Conservation (phyloP, 2,113 vertebrate genomes). For the Myxocyprinus asiaticus region DNA sequence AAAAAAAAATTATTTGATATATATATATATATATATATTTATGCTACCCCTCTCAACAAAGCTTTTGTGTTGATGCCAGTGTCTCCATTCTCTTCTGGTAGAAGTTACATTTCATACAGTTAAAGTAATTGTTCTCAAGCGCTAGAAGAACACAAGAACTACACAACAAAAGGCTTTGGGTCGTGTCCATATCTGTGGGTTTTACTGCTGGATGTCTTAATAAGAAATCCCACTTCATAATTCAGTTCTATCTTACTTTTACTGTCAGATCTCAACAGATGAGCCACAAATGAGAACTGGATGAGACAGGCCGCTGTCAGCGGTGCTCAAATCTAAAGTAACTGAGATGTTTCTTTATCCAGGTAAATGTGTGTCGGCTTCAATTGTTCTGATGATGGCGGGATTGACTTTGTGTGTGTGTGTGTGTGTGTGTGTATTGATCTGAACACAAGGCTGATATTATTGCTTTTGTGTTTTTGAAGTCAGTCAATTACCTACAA, state of each 20-base stretch:
- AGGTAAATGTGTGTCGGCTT: constrained; percentile 1
- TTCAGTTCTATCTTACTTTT: background rate
- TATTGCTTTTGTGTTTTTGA: constrained; percentile 1
- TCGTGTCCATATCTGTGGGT: background rate
- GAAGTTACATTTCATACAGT: too few species aligned
- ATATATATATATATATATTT: too few species aligned
- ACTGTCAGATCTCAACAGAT: background rate
- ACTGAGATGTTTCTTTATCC: background rate
- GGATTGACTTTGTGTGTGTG: constrained; percentile 41
- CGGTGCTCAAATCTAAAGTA: background rate
- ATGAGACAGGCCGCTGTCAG: background rate
- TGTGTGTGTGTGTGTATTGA: constrained; percentile 11
- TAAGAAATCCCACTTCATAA: background rate
- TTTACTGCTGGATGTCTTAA: constrained; percentile 11
- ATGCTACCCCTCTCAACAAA: too few species aligned
- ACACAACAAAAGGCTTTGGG: background rate
- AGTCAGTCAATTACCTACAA: background rate
- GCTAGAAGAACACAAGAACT: too few species aligned
- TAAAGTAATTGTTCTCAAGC: too few species aligned
- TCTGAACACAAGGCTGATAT: constrained; percentile 7
- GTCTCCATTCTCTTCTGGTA: background rate
- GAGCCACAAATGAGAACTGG: background rate
- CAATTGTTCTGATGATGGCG: background rate
- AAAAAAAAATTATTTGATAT: too few species aligned
- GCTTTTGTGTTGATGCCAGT: too few species aligned